Evolutionary conservation across 1,140 invertebrate species (phyloP), one percentile per base, ranked within the genome.

Genomic region (Uloborus diversus): DNA sequence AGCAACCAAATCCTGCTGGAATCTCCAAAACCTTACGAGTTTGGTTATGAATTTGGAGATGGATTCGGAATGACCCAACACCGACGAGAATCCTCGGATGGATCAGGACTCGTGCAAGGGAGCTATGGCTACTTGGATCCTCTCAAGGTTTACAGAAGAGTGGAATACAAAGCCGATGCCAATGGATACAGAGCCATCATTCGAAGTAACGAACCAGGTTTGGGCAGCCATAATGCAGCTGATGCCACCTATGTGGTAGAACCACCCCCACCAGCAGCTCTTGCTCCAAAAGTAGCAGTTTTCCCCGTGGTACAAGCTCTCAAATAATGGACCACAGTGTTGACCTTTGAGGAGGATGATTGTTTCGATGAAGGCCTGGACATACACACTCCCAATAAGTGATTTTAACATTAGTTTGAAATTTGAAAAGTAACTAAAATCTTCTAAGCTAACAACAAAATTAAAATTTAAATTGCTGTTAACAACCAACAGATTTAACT

Each of bases 131-230:
- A 84, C n/a, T 56, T 81, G 7, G 69, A 84, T 17, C 80, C 83
- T 5, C 69, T 82, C 68, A 84, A 84, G 0, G 53, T 78, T 0
- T 70, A 81, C 11, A 81, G 84, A 51, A 71, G 78, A 11, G 85
- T 85, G 4, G 85, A 84, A 9, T 85, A 85, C 71, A 80, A 78
- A 3, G 84, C 84, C 33, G 85, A 85, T 66, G 83, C 83, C 14
- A 37, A 82, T 23, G 84, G 85, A 14, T 85, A 83, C 66, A 68
- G 81, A 56, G 84, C 84, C 28, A 33, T 53, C 1, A 25, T 80
- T 9, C 28, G 23, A n/a, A 80, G 62, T 28, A 80, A 80, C 35
- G 78, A 80, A 25, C 78, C 78, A 9, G 69, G 64, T 23, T n/a
- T 42, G 2, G 17, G 17, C 37, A 62, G 28, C 28, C 66, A 80